A percentile compares a stretch with the other conserved stretches of the same genome.
These are phyloP conservation scores for Ia io DNA, from an alignment of 2,113 vertebrate genomes.

Conservation along the genomic window DNA sequence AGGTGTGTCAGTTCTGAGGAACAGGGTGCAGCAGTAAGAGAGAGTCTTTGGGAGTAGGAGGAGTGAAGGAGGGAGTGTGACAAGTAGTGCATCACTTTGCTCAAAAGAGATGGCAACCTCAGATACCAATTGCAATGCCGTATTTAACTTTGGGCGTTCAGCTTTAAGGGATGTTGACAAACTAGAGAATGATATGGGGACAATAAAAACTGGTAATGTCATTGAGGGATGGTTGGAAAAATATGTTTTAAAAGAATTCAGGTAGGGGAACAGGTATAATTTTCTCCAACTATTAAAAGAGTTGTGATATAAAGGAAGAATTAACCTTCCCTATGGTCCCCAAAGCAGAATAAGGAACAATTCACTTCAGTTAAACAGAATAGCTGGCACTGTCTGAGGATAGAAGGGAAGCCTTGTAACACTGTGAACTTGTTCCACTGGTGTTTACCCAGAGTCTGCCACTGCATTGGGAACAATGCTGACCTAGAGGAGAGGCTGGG, in stretches of 20 bases:
- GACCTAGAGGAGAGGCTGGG: background rate
- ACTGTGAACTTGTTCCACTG: background rate
- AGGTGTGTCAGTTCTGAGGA: background rate
- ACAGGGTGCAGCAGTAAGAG: background rate
- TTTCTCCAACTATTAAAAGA: background rate
- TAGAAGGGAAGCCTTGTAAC: background rate
- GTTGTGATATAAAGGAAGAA: background rate
- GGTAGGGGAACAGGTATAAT: background rate
- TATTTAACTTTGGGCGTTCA: background rate
- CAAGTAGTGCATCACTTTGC: fast-evolving
- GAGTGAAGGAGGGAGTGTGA: no score
- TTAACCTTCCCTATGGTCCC: background rate
- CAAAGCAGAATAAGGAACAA: background rate
- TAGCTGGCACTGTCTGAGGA: background rate
- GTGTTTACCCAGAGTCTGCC: background rate
- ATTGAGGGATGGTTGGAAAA: background rate
- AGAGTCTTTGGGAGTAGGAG: background rate
- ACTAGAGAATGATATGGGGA: background rate
- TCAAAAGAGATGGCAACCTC: background rate
- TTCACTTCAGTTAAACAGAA: background rate
- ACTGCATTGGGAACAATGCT: background rate
- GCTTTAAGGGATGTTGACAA: background rate
- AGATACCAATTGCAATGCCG: background rate
- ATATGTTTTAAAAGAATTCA: background rate
- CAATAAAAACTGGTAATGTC: background rate